Evolutionary conservation across 1,140 invertebrate genomes (phyloP), one percentile per base, ranked within the genome.

Genomic region (Octopus bimaculoides): DNA sequence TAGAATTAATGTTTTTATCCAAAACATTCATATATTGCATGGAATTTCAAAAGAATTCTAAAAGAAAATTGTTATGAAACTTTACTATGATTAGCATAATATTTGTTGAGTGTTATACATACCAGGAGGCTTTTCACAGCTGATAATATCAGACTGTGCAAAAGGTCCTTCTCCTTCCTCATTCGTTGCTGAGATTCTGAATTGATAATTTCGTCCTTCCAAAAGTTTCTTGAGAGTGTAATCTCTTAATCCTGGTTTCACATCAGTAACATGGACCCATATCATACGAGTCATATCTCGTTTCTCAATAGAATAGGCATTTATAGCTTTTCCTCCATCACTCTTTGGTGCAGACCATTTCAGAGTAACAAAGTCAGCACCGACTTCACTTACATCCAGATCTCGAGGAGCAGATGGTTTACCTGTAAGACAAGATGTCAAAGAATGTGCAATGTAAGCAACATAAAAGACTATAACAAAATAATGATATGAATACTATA

Each of bases 241-340:
- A 10, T 84, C 84, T 41, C 74, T 81, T 20, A 54, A 80, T 14
- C 52, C 80, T 17, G 82, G 81, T 78, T 83, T 84, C 0, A 86
- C 83, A 56, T 83, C 84, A 61, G 86, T 86, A 12, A 86, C 80
- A 75, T 81, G 81, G 14, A 84, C 82, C 86, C 87, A 90, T 17
- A 83, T 80, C n/a, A 86, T 80, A 69, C 88, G 86, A 79, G 86
- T 87, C 14, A 81, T 84, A 75, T 90, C 89, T 52, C 95, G 94
- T 90, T 97, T 94, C 90, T 99, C 95, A 80, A 99, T 91, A 78
- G 97, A 93, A 88, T 99, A 99, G 9, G 96, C 96, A 87, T 96
- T 96, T 83, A 99, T 95, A 85, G 97, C 96, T n/a, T 95, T 93
- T 75, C 98, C 98, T 80, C 98, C 98, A 89, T 99, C 97, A 87